These are phyloP conservation scores for Xenotilapia longispinis DNA, from an alignment of 2,113 vertebrate species.

Conservation along the genomic window DNA sequence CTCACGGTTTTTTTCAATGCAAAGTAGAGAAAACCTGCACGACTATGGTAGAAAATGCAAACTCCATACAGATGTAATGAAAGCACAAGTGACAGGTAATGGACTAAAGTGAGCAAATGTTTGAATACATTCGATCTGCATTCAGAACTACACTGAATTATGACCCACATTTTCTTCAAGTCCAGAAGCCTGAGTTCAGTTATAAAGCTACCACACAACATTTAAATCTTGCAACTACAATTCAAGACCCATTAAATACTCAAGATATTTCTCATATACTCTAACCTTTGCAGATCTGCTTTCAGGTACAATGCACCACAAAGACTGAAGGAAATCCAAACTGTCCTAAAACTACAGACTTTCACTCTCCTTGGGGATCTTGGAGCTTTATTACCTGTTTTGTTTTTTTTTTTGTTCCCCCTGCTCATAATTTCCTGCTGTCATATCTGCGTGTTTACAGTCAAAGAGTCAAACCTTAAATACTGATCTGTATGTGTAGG, in stretches of 20 bases:
- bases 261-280: background rate
- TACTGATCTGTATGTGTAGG: background rate
- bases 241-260: background rate
- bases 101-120: background rate
- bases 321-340: background rate
- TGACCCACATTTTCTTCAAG: background rate
- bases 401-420: background rate
- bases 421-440: background rate
- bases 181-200: background rate
- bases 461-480: background rate
- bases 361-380: background rate
- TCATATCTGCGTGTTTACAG: background rate
- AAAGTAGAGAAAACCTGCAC: background rate
- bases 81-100: background rate
- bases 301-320: background rate
- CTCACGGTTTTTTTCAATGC: background rate
- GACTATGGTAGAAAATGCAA: background rate
- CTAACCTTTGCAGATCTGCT: background rate
- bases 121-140: background rate
- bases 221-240: background rate
- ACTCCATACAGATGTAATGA: too few species aligned
- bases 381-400: background rate
- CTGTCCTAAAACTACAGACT: background rate
- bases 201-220: background rate
- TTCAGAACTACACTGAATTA: background rate